These are phyloP conservation scores for Myopa tessellatipennis DNA, from an alignment of 2,888 invertebrate genomes.

Conservation along the genomic window DNA sequence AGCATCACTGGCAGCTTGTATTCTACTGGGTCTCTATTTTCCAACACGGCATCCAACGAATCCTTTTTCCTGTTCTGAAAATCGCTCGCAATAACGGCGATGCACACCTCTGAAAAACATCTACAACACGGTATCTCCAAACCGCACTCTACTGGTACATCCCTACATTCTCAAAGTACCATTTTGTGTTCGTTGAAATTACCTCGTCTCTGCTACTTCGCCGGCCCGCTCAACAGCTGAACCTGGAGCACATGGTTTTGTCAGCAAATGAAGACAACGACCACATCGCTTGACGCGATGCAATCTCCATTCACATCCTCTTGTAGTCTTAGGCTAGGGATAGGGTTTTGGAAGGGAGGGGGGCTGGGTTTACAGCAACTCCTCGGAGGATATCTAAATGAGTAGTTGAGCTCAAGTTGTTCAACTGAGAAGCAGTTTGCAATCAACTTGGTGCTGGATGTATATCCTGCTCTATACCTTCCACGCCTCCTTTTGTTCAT, in stretches of 20 bases:
- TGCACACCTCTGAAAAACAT: not conserved
- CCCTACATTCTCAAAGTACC: not conserved
- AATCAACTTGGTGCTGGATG: too few species aligned
- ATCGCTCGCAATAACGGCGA: not conserved
- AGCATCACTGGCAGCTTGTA: not conserved
- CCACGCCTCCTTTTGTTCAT: too few species aligned
- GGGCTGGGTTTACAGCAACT: too few species aligned
- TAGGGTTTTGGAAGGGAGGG: too few species aligned
- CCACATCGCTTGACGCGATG: not conserved
- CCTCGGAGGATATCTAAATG: too few species aligned
- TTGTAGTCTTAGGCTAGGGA: too few species aligned
- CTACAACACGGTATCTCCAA: not conserved
- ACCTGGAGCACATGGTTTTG: not conserved
- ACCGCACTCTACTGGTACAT: not conserved
- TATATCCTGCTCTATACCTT: too few species aligned
- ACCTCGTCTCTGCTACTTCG: not conserved
- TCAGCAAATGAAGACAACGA: not conserved
- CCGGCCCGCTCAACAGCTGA: not conserved
- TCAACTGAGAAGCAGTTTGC: too few species aligned
- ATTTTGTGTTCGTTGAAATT: slow-evolving; percentile 1
- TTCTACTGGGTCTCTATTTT: not conserved
- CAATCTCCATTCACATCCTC: not conserved
- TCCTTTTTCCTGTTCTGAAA: not conserved
- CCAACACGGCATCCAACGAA: not conserved
- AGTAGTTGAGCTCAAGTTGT: too few species aligned